phyloP scores from a whole-genome alignment of 2,113 vertebrate species.

The Bothrops jararaca region DNA sequence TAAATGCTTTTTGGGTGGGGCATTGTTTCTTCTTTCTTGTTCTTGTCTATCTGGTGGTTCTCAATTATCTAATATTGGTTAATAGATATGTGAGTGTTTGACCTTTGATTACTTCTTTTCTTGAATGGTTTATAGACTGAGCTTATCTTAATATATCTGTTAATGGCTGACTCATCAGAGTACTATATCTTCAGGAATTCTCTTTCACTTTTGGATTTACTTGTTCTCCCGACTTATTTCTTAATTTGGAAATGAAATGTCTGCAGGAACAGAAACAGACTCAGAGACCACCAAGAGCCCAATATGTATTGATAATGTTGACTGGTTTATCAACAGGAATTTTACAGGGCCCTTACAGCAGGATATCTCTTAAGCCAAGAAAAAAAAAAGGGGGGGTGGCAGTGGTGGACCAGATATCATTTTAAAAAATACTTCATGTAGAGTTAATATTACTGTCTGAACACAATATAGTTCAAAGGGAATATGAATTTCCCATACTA shows the following conservation, averaged over 20 bases:
- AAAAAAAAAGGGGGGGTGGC: background rate
- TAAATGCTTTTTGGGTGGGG: background rate
- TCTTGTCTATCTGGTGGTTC: background rate
- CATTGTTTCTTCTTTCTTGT: background rate
- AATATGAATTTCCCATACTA: background rate
- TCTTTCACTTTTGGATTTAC: background rate
- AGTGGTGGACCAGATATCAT: background rate
- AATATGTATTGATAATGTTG: background rate
- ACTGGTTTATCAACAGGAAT: background rate
- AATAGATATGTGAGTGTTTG: background rate
- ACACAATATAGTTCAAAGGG: background rate
- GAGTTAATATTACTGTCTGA: background rate
- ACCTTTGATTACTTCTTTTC: background rate
- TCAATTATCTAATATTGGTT: background rate
- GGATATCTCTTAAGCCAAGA: background rate
- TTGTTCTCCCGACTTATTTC: background rate
- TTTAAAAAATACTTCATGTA: background rate
- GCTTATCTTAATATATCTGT: background rate
- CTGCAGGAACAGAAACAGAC: background rate
- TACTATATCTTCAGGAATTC: background rate
- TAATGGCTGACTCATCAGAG: background rate
- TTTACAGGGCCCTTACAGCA: background rate
- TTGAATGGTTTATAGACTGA: background rate
- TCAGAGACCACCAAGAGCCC: background rate
- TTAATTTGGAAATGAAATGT: background rate